Base-by-base conservation (phyloP, 2,888 invertebrate species). In the Microctonus brassicae region DNA sequence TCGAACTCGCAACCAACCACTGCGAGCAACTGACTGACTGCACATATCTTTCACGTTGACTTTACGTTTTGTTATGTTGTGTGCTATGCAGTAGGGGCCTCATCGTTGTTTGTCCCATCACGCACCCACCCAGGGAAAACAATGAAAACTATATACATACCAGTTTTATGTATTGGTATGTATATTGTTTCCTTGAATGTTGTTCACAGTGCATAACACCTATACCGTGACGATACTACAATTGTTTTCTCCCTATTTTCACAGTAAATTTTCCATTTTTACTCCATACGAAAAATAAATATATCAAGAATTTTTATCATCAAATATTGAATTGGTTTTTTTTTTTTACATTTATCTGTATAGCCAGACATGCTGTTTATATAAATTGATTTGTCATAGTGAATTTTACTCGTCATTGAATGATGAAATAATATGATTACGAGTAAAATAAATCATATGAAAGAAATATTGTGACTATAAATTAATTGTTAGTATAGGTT, bases 161-260 rank as follows among this genome's bases (percentile, higher is more conserved):
- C 0, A 5, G 6, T 36, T 13, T n/a, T 39, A 39, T 39, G n/a
- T 39, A 47, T 6, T 17, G 17, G n/a, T n/a, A 47, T 47, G 17
- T n/a, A 47, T 47, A n/a, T n/a, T 17, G 17, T 47, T 47, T 47
- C 47, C 47, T 47, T 47, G 1, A 20, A 47, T 47, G 20, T n/a
- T 47, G 47, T 47, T 26, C 52, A 26, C 47, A n/a, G 52, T 64
- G 42, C 20, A 64, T 36, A 62, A 62, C 62, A 62, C 26, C 42
- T 62, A 62, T 9, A 42, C 33, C 63, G 63, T 64, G 52, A 64
- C 63, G 17, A 64, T 64, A 26, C n/a, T 17, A 52, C 26, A 64
- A 58, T 33, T 17, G 34, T 33, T 64, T 64, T 64, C 63, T 64
- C 63, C 52, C 17, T n/a, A 13, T 64, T 64, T 64, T 52, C 17